Percentiles rank a stretch among this genome's conserved stretches.
Evolutionary conservation across 2,888 invertebrate genomes (phyloP).

Genomic region (Drosophila ochracea): DNA sequence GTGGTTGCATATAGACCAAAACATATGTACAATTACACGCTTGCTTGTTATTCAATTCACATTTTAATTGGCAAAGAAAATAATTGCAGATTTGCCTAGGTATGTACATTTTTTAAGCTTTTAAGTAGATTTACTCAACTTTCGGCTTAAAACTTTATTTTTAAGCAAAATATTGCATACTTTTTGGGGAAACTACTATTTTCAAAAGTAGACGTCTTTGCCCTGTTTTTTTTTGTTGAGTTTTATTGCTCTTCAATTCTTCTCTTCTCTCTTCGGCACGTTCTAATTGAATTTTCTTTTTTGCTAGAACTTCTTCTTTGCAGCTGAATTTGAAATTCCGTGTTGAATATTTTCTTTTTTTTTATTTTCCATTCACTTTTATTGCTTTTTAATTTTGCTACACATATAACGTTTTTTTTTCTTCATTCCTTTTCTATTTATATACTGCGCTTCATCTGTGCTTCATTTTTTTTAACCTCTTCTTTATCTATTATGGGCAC

Average conservation of each 20-base stretch:
- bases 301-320: neutral
- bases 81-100: neutral
- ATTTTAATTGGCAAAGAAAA: slow-evolving; percentile 23
- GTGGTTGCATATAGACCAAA: slow-evolving; percentile 1
- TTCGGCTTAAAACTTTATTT: neutral
- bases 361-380: neutral
- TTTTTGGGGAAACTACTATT: slow-evolving; percentile 5
- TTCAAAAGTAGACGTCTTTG: too few relatives aligned
- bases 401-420: neutral
- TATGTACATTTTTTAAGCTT: neutral
- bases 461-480: neutral
- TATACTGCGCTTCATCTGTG: neutral
- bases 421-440: neutral
- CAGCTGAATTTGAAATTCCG: neutral
- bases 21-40: neutral
- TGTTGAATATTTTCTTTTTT: neutral
- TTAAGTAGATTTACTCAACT: neutral
- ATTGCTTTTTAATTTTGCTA: neutral
- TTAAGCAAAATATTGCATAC: neutral
- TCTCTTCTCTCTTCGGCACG: neutral
- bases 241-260: neutral
- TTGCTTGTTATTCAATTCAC: slow-evolving; percentile 30
- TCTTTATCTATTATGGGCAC: neutral
- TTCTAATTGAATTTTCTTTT: neutral
- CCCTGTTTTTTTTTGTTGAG: neutral